Evolutionary conservation across 2,113 vertebrate species (phyloP), one percentile per base, ranked within the genome.

Genomic region (Chascanopsetta lugubris): DNA sequence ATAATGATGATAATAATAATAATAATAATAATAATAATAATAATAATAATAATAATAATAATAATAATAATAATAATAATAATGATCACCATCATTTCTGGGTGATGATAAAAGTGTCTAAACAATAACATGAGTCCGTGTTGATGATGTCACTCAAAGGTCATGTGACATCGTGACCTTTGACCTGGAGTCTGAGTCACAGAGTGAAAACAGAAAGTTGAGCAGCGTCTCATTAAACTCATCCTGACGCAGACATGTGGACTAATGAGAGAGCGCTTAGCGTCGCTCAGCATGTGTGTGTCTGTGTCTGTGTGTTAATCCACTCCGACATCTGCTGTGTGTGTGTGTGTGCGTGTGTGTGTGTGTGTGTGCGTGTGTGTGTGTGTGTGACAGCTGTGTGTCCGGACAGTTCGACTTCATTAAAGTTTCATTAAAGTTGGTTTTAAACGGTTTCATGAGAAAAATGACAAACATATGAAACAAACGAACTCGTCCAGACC

Each of bases 281-380:
- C 68, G 36, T 75, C 75, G 20, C 54, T 67, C 60, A 4, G 36
- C 13, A 29, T 40, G 29, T 54, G 51, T 64, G 64, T 18, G 62
- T 40, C 46, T 27, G 66, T 64, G 60, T 50, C 46, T 27, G 66
- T 64, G 60, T 50, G 66, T 47, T 56, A 56, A 68, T 62, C 64
- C 9, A 11, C 21, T 43, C 32, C 15, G 58, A 77, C 82, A 80
- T 48, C 74, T 77, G 73, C 7, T 69, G 63, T 54, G 72, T 68
- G 53, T 63, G 8, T 59, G 9, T 61, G 59, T 13, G 38, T 62
- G 27, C 7, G 38, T 40, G 38, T 40, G 42, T 45, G 42, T 54
- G 61, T 29, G 55, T 27, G 60, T 48, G 61, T 36, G 55, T 34
- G 60, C 46, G 13, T 61, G 60, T 53, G 11, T 66, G 60, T 55